Base-by-base conservation (phyloP, 2,888 invertebrate species). In the Drosophila anomelani region DNA sequence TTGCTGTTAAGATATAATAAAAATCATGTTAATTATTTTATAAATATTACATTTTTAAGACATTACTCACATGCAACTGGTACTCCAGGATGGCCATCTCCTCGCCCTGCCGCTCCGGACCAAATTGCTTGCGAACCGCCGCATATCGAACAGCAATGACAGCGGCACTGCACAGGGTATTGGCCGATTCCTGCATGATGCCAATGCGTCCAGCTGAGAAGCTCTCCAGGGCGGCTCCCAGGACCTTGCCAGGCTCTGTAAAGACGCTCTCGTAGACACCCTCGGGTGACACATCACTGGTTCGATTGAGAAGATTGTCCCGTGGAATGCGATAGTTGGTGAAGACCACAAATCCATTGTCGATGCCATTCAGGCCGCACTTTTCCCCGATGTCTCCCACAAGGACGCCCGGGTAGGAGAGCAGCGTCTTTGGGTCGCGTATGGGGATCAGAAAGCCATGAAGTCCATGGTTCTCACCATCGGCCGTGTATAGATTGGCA, bases 351-450 rank as follows among this genome's bases (percentile, higher is more conserved):
- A 97, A 98, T 13, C 98, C 98, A 92, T 98, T 98, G 92, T 98
- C 98, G 70, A 98, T 95, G 5, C 97, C 98, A 91, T 98, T 96
- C 56, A 97, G 94, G 10, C 98, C 98, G 54, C 96, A 95, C 93
- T 98, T 98, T 92, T 97, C 97, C 0, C 98, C 98, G 94, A 98
- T 96, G 88, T 98, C 98, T 0, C 98, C 98, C 0, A 98, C 95
- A 15, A 95, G 94, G 12, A 98, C 95, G 0, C 98, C 98, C 0
- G 97, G 96, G 91, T 95, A 96, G 0, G 96, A 94, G 79, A 95
- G 93, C 85, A 97, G 92, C 0, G 96, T 97, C 80, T 94, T 94
- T 0, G 96, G 96, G 91, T 97, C 95, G 55, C 98, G 93, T 55
- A 98, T 94, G 3, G 97, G 98, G 53, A 98, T 97, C 46, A 98